Conservation (phyloP, 2,797 vertebrate species). For the Gobio occitaniae region DNA sequence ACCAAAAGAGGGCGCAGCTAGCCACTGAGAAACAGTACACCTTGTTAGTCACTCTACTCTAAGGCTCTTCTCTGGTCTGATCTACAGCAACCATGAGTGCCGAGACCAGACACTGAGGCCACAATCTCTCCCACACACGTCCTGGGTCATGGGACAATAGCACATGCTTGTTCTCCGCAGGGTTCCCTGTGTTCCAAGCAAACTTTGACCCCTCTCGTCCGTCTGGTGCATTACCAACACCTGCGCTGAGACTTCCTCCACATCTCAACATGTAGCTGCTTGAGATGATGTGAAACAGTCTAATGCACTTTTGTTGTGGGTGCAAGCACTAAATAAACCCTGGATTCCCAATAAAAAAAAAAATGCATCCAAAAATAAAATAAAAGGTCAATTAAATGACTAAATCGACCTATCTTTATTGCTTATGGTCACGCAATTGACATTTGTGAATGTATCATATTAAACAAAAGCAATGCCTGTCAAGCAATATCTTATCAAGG, state of each 20-base stretch:
- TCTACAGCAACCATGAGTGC: slow-evolving; percentile 24
- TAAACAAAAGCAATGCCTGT: neutral
- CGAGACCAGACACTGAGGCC: slow-evolving; percentile 33
- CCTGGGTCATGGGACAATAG: slow-evolving; percentile 53
- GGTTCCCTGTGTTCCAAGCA: slow-evolving; percentile 47
- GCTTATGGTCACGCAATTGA: neutral
- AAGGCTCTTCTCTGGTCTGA: neutral
- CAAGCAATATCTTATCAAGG: neutral
- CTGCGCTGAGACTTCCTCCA: slow-evolving; percentile 28
- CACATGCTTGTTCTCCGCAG: slow-evolving; percentile 53
- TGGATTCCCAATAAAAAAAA: neutral
- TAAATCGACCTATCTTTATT: neutral
- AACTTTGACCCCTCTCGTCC: slow-evolving; percentile 48
- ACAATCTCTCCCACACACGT: slow-evolving; percentile 40
- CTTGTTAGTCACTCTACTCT: neutral
- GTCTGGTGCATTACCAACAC: slow-evolving; percentile 32
- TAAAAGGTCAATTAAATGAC: neutral
- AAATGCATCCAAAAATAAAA: neutral
- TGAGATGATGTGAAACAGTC: neutral
- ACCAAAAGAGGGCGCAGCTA: slow-evolving; percentile 59
- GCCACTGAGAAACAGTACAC: slow-evolving; percentile 50
- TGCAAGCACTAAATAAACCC: neutral
- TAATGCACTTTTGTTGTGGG: neutral
- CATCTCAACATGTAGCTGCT: slow-evolving; percentile 28
- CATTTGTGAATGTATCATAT: neutral